A percentile compares a stretch with the other conserved stretches of the same genome.
These are phyloP conservation scores for Leptogaster cylindrica DNA, from an alignment of 2,888 invertebrate genomes.

Conservation along the genomic window DNA sequence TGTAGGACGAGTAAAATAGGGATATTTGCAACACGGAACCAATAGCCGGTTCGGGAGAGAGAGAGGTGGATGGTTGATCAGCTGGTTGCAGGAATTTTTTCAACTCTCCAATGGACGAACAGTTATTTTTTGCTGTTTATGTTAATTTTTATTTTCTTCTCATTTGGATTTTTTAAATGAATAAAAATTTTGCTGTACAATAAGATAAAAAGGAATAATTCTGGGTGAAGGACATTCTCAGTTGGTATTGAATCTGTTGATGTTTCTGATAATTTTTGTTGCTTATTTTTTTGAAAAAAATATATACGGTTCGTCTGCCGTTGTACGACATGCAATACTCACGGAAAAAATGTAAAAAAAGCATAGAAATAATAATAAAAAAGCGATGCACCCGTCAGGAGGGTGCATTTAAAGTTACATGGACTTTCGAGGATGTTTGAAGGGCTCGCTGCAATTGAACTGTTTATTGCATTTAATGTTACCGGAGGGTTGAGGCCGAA, in stretches of 20 bases:
- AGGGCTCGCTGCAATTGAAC: conserved; percentile 33
- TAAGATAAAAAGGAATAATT: conserved; percentile 44
- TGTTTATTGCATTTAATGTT: conserved; percentile 29
- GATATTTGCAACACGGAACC: conserved; percentile 14
- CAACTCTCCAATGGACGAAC: not conserved
- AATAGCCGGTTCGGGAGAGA: not conserved
- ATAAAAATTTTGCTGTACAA: conserved; percentile 36
- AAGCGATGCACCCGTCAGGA: not conserved
- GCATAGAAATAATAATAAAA: conserved; percentile 2
- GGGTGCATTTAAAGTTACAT: conserved; percentile 3
- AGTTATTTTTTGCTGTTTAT: conserved; percentile 7
- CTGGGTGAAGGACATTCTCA: conserved; percentile 46
- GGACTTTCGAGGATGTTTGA: conserved; percentile 6
- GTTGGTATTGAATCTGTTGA: conserved; percentile 35
- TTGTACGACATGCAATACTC: not conserved
- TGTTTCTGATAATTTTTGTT: too few relatives aligned
- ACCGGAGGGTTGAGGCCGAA: not conserved
- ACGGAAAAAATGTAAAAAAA: not conserved
- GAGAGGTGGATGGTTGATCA: conserved; percentile 14
- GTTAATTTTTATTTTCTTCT: conserved; percentile 31
- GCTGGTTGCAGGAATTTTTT: not conserved
- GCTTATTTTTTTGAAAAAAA: too few relatives aligned
- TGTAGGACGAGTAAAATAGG: too few relatives aligned
- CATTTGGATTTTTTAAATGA: conserved; percentile 27
- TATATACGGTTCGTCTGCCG: too few relatives aligned